Evolutionary conservation across 2,113 vertebrate species (phyloP), one percentile per base, ranked within the genome.

Genomic region (Irena cyanogastra): DNA sequence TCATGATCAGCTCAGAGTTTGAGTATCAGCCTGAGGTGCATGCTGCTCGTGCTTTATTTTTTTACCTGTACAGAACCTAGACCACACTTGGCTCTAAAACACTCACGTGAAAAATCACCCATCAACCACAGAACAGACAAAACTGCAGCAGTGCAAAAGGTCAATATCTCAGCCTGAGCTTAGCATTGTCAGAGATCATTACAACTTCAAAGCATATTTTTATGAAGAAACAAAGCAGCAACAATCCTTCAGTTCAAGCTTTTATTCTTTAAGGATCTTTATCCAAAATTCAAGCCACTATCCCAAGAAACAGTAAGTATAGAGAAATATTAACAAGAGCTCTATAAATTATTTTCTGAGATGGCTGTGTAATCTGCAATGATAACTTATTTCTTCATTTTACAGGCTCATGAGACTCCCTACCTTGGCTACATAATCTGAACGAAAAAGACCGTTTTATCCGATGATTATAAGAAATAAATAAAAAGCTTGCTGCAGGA

Each of bases 381-480:
- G 50, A 93, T 79, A 87, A 91, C 63, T 89, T 85, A 57, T 44
- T 93, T 89, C 78, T 87, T 96, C 41, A 53, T 60, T 65, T 16
- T 78, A 59, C 49, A 93, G 41, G 27, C 21, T 88, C 45, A 64
- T 52, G 27, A 64, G 87, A 84, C 56, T 87, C 88, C 89, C 95
- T 83, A 57, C 53, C 49, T 87, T 68, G 45, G 37, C 30, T 85
- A 59, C 47, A 77, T 41, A 92, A 88, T 41, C 24, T 28, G 41
- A 93, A 69, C 17, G 30, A 81, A 97, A 96, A 47, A 61, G 75
- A 90, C 23, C 10, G 10, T 87, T 96, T 96, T 66, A 39, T 56
- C 52, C 69, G n/a, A 35, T 69, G 80, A 61, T 75, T 17, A 22
- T 7, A 33, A 39, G 28, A 60, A 85, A 77, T 17, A 70, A 83